Evolutionary conservation across 2,113 vertebrate genomes (phyloP).

Genomic region (Eonycteris spelaea): DNA sequence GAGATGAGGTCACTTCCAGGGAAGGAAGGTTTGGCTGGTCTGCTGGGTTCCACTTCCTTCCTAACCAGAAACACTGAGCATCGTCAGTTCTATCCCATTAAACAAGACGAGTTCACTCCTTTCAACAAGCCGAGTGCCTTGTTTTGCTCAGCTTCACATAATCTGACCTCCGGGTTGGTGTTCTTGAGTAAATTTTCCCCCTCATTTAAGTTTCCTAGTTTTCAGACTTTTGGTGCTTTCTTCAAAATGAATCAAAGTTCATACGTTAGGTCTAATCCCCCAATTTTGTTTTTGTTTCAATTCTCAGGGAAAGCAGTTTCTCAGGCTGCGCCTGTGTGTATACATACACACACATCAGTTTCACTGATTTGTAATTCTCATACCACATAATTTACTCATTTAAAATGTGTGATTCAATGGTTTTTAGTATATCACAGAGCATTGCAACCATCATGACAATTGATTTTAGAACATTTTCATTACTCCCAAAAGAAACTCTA

Average conservation of each 20-base stretch:
- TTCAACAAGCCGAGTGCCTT: neutral
- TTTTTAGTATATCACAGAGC: neutral
- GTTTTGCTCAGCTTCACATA: neutral
- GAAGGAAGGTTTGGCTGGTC: neutral
- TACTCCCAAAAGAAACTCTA: neutral
- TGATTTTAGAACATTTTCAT: neutral
- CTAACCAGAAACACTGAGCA: neutral
- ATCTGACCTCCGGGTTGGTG: neutral
- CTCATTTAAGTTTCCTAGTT: constrained; percentile 4
- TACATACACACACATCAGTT: neutral
- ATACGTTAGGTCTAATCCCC: neutral
- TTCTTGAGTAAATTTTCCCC: neutral
- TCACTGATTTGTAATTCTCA: neutral
- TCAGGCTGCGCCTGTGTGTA: neutral
- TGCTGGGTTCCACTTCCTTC: constrained; percentile 37
- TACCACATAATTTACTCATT: neutral
- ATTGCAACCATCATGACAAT: neutral
- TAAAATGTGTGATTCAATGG: neutral
- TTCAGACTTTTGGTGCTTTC: neutral
- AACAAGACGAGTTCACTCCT: neutral
- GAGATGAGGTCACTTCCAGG: constrained; percentile 43
- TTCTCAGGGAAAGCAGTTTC: neutral
- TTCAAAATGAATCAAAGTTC: neutral
- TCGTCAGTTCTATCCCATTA: neutral
- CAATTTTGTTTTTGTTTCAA: constrained; percentile 34